phyloP scores from a whole-genome alignment of 1,140 invertebrate genomes.

The Ridgeia piscesae region DNA sequence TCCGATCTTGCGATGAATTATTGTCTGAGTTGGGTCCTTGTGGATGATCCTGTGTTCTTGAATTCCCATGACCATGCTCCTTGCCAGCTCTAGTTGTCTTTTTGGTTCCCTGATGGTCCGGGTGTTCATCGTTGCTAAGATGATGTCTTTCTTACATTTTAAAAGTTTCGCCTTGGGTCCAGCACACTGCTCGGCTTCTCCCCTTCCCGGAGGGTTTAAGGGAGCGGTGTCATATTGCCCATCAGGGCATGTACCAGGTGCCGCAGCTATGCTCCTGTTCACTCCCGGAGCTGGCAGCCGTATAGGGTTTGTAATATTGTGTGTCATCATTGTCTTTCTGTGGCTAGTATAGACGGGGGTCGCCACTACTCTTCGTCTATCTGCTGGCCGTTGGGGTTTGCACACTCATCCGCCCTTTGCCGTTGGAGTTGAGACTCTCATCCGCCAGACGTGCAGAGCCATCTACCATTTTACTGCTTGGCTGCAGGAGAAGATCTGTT shows the following conservation, averaged over 20 bases:
- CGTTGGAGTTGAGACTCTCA: too few relatives aligned
- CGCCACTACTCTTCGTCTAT: too few relatives aligned
- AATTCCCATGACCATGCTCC: too few relatives aligned
- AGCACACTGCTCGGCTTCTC: background rate
- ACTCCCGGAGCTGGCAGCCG: conserved; percentile 10
- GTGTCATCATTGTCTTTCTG: too few relatives aligned
- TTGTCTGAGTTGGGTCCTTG: background rate
- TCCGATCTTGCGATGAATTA: background rate
- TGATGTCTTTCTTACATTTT: conserved; percentile 14
- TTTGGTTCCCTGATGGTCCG: conserved; percentile 8
- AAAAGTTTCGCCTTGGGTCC: conserved; percentile 7
- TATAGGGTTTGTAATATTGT: too few relatives aligned
- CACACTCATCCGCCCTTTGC: too few relatives aligned
- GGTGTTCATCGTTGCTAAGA: background rate
- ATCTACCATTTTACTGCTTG: too few relatives aligned
- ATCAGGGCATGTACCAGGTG: background rate
- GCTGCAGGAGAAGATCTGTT: too few relatives aligned
- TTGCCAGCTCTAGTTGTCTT: conserved; percentile 10
- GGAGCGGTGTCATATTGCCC: conserved; percentile 6
- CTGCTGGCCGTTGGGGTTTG: too few relatives aligned
- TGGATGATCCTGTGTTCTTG: too few relatives aligned
- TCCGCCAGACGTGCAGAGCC: too few relatives aligned
- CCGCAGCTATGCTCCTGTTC: background rate
- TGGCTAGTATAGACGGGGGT: too few relatives aligned
- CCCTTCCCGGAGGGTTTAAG: background rate